These are phyloP conservation scores for Lampris megalopsis DNA, from an alignment of 2,113 vertebrate genomes.

Conservation along the genomic window DNA sequence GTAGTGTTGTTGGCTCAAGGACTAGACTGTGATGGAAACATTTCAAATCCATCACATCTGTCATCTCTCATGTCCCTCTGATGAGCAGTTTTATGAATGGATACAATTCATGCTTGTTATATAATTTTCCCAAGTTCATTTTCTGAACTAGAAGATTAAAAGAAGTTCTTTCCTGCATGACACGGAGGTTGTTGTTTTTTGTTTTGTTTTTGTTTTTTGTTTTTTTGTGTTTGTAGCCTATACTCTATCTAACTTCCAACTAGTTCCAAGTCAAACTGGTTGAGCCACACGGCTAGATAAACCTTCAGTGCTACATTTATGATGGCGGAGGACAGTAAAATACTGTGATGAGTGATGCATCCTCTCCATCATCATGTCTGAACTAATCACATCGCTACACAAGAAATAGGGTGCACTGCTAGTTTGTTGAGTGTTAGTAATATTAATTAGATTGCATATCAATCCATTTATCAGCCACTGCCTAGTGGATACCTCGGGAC, in stretches of 20 bases:
- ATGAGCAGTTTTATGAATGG: no score
- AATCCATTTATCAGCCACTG: no score
- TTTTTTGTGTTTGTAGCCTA: not conserved
- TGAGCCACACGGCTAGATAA: not conserved
- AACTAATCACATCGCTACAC: not conserved
- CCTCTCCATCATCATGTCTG: not conserved
- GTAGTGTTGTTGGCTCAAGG: not conserved
- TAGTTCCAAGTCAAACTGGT: not conserved
- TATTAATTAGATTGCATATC: no score
- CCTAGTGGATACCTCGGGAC: no score
- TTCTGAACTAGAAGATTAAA: no score
- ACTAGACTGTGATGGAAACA: not conserved
- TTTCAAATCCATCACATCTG: no score
- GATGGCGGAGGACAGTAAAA: not conserved
- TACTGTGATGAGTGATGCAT: no score
- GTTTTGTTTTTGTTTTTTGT: slow-evolving; percentile 23
- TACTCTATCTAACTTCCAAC: not conserved
- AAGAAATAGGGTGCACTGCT: not conserved
- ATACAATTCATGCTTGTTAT: no score
- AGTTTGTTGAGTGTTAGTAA: not conserved
- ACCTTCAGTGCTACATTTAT: not conserved
- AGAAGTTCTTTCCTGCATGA: not conserved
- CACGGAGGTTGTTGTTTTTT: slow-evolving; percentile 5
- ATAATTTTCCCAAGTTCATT: no score
- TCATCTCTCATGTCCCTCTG: no score